Evolutionary conservation across 2,797 vertebrate species (phyloP).

Genomic region (Danio tinwini): DNA sequence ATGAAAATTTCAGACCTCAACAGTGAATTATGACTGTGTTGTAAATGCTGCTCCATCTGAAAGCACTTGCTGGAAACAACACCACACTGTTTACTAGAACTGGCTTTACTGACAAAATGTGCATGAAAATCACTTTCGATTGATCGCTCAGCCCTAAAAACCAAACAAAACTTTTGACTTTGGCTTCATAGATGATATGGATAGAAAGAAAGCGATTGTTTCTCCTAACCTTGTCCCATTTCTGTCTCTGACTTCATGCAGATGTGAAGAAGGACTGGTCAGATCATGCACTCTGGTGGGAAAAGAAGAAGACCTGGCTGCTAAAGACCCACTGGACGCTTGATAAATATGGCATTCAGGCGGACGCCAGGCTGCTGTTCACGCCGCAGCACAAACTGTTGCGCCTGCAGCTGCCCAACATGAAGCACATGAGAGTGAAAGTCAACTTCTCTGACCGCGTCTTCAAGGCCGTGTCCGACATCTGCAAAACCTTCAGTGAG

Average conservation of each 20-base stretch:
- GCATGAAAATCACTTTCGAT: no score
- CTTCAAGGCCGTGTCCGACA: conserved; percentile 98
- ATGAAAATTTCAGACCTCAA: no score
- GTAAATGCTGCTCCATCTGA: no score
- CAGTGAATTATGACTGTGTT: no score
- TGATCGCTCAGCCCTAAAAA: no score
- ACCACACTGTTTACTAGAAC: no score
- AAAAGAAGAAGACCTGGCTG: conserved; percentile 99
- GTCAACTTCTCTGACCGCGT: conserved; percentile 99
- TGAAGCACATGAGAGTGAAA: conserved; percentile 99
- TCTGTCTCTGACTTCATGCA: conserved; percentile 61
- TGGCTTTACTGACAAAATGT: no score
- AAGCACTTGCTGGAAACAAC: no score
- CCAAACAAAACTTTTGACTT: no score
- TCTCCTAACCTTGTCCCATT: neutral
- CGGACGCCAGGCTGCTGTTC: conserved; percentile 96
- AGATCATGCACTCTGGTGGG: conserved; percentile 98
- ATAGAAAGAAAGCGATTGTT: no score
- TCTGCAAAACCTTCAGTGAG: conserved; percentile 99
- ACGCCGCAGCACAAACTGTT: conserved; percentile 98
- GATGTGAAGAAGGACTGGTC: conserved; percentile 99
- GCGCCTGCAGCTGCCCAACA: conserved; percentile 97
- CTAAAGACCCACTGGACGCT: conserved; percentile 98
- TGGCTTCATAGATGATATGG: no score
- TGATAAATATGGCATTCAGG: conserved; percentile 98